phyloP scores from a whole-genome alignment of 2,113 vertebrate species.

The Fregetta grallaria region DNA sequence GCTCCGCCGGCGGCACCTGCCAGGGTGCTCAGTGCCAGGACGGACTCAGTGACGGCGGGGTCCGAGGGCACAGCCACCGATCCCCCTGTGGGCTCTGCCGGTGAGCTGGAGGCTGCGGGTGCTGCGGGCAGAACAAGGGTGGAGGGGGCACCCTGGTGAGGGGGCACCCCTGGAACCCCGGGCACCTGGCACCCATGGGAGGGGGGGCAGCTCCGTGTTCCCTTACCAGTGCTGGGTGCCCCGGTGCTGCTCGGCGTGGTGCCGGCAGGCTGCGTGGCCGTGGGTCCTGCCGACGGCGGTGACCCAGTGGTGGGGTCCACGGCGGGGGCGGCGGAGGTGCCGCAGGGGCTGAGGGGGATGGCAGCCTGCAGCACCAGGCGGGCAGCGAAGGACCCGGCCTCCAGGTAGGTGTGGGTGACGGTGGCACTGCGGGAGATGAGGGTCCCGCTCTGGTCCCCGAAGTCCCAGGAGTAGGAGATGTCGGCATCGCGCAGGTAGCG shows the following conservation, averaged over 20 bases:
- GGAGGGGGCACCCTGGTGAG: background rate
- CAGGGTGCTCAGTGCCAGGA: background rate
- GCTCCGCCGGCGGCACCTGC: accelerated
- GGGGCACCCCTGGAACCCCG: background rate
- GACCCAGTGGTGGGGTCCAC: background rate
- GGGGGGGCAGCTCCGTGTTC: accelerated
- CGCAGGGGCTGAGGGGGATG: constrained; percentile 81
- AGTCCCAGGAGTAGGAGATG: constrained; percentile 92
- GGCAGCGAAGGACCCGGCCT: constrained; percentile 77
- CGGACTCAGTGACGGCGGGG: accelerated
- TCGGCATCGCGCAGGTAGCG: constrained; percentile 84
- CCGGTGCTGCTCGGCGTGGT: background rate
- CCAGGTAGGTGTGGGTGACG: constrained; percentile 87
- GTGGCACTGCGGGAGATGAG: constrained; percentile 83
- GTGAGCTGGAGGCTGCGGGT: background rate
- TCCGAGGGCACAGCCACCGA: accelerated
- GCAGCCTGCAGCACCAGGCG: constrained; percentile 88
- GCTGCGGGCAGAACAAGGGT: background rate
- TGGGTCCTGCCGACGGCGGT: background rate
- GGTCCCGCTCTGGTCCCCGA: constrained; percentile 88
- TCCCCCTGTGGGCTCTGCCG: background rate
- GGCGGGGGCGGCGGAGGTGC: constrained; percentile 48
- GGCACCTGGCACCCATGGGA: accelerated
- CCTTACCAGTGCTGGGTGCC: background rate
- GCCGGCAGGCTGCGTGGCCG: background rate